Conservation (phyloP, 2,888 invertebrate genomes). For the Calameuta idolon region DNA sequence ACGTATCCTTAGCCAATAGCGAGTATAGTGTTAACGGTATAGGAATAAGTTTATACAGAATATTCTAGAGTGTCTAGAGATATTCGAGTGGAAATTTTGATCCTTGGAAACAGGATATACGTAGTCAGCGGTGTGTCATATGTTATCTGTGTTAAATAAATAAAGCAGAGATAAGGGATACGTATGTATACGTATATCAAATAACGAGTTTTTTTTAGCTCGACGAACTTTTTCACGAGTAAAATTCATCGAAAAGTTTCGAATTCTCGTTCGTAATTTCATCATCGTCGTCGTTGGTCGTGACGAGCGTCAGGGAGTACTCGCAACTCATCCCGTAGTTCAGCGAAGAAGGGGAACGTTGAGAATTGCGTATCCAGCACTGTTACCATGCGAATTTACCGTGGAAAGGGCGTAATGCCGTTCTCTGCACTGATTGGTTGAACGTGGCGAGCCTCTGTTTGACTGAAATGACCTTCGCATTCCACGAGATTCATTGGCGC, state of each 20-base stretch:
- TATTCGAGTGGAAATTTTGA: not conserved
- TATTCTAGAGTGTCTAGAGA: not conserved
- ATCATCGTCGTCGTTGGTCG: conserved; percentile 15
- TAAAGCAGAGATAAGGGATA: not conserved
- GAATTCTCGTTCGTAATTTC: conserved; percentile 19
- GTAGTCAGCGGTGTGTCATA: not conserved
- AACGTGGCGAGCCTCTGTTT: conserved; percentile 53
- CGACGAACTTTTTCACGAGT: not conserved
- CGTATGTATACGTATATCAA: not conserved
- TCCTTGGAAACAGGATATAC: not conserved
- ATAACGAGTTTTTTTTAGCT: not conserved
- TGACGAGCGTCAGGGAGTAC: not conserved
- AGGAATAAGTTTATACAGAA: not conserved
- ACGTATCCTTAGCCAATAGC: not conserved
- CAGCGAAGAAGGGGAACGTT: not conserved
- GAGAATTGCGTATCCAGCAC: conserved; percentile 10
- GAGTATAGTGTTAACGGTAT: not conserved
- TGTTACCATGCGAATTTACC: conserved; percentile 33
- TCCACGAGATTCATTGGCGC: conserved; percentile 34
- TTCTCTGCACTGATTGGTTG: conserved; percentile 42
- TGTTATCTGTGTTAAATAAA: not conserved
- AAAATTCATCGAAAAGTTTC: conserved; percentile 1
- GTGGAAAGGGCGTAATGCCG: conserved; percentile 15
- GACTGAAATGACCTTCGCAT: conserved; percentile 53
- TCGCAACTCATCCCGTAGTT: not conserved